Evolutionary conservation across 2,113 vertebrate genomes (phyloP), one percentile per base, ranked within the genome.

Genomic region (Onychostruthus taczanowskii): DNA sequence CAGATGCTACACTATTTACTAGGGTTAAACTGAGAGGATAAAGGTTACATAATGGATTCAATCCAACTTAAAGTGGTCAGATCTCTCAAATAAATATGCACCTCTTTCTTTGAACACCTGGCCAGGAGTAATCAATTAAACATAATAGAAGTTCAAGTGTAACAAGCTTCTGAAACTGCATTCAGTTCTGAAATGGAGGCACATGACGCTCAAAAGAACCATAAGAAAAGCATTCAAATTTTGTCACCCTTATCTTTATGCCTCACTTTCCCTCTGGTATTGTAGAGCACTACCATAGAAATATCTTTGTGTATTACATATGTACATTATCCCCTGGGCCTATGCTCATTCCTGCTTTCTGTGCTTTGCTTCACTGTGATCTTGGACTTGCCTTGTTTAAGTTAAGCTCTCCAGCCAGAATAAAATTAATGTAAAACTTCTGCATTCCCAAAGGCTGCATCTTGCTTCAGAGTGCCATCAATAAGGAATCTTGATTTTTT

Each of bases 11-110:
- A 69, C 27, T 37, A 90, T 73, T 96, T 97, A 85, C 52, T 20
- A 50, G 66, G 78, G 92, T 82, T 94, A 96, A 76, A 91, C 56
- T 58, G 22, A 67, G 58, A 91, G 69, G 94, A 94, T 82, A 84
- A 56, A n/a, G 50, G 61, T 97, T 97, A 95, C 50, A 19, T 96
- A 93, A 96, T 83, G 24, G 41, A 80, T 78, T 92, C 76, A 89
- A 62, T 33, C 11, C 85, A 96, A 90, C 7, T 72, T 93, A 49
- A 67, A 63, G 47, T 68, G 27, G 35, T 72, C 35, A 70, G 41
- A 39, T 46, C 43, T 77, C 72, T 63, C 52, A 77, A 81, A 94
- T 43, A 83, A 84, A 81, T 31, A 50, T 12, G n/a, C 66, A 86
- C 41, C 35, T 76, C 56, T 69, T 63, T 89, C 53, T 93, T 27